Percentiles rank a stretch among this genome's conserved stretches.
Evolutionary conservation across 2,113 vertebrate species (phyloP).

Genomic region (Isurus oxyrinchus): DNA sequence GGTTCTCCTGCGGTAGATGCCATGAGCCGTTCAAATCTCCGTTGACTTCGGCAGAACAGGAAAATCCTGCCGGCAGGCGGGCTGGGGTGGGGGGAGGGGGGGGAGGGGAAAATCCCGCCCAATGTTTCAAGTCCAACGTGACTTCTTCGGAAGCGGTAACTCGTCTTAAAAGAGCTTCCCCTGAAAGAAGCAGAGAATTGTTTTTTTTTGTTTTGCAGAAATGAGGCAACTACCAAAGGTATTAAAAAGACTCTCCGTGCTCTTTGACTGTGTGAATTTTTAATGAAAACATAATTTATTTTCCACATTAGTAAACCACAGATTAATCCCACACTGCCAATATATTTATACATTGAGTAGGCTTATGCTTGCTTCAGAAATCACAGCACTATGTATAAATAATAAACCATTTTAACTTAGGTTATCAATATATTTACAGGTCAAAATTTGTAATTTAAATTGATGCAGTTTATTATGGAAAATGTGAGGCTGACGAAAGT

Average conservation of each 20-base stretch:
- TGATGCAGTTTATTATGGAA: neutral
- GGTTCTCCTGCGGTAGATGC: too few species aligned
- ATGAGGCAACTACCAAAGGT: too few species aligned
- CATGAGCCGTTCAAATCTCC: too few species aligned
- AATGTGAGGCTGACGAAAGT: neutral
- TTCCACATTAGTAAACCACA: neutral
- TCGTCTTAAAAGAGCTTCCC: neutral
- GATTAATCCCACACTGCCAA: neutral
- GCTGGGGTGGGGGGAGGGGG: too few species aligned
- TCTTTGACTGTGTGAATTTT: neutral
- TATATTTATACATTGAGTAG: neutral
- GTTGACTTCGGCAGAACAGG: too few species aligned
- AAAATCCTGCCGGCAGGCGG: too few species aligned
- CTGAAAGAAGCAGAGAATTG: neutral
- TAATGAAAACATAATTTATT: neutral
- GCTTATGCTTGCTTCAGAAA: neutral
- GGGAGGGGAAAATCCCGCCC: too few species aligned
- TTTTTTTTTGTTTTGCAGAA: neutral
- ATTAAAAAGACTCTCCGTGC: neutral
- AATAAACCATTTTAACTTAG: neutral
- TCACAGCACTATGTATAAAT: neutral
- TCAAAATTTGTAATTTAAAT: conserved; percentile 2
- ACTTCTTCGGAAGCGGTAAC: neutral
- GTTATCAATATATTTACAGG: neutral
- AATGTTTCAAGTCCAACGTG: too few species aligned